phyloP scores from a whole-genome alignment of 2,888 invertebrate species.

The Idaea aversata region DNA sequence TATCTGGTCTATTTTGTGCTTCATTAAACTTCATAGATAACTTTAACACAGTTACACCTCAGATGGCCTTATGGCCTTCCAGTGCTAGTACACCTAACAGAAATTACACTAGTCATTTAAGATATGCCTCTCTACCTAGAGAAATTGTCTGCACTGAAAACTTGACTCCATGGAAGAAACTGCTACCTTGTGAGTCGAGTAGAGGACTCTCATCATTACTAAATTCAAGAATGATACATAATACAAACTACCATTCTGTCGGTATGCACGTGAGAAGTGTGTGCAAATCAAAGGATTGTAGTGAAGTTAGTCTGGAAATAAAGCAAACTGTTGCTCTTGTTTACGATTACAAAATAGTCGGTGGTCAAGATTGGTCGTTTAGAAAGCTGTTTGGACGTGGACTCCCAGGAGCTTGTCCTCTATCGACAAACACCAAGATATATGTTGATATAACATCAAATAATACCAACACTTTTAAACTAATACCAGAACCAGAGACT shows the following conservation, averaged over 20 bases:
- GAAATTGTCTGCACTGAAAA: constrained; percentile 99
- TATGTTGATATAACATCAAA: constrained; percentile 89
- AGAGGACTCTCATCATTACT: constrained; percentile 92
- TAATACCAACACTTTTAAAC: constrained; percentile 80
- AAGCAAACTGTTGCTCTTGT: constrained; percentile 93
- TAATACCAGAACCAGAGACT: constrained; percentile 82
- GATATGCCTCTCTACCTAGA: constrained; percentile 95
- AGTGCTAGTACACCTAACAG: constrained; percentile 79
- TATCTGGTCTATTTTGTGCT: constrained; percentile 97
- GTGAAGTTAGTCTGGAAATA: constrained; percentile 86
- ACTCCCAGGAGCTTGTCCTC: constrained; percentile 88
- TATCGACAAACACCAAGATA: constrained; percentile 88
- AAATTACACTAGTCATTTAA: constrained; percentile 78
- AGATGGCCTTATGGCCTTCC: constrained; percentile 89
- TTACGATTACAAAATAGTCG: constrained; percentile 87
- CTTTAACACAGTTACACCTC: constrained; percentile 91
- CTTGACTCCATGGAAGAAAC: constrained; percentile 98
- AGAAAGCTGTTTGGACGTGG: constrained; percentile 93
- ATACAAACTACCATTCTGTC: constrained; percentile 95
- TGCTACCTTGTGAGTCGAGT: constrained; percentile 96
- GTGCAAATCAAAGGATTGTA: constrained; percentile 83
- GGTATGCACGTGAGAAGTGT: constrained; percentile 91
- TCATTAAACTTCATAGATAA: constrained; percentile 96
- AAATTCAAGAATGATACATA: constrained; percentile 94
- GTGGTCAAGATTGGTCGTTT: constrained; percentile 90